Evolutionary conservation across 2,888 invertebrate genomes (phyloP).

Genomic region (Callosobruchus maculatus): DNA sequence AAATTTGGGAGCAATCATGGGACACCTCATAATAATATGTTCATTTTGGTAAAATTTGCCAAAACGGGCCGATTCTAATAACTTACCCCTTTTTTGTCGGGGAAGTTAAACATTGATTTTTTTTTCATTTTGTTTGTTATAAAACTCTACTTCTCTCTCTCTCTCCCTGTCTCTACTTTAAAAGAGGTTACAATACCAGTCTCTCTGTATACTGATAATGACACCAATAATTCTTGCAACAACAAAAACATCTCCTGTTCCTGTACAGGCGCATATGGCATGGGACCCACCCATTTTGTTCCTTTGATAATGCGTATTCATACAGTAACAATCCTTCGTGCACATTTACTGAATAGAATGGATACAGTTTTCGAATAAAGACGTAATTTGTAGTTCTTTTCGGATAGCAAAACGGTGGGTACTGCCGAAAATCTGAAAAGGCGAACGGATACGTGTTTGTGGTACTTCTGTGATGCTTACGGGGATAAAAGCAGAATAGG

Average conservation of each 20-base stretch:
- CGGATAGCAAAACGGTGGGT: not conserved
- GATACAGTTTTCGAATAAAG: not conserved
- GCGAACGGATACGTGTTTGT: not conserved
- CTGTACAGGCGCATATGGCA: not conserved
- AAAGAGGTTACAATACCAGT: no score
- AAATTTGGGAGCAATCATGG: no score
- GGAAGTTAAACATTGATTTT: no score
- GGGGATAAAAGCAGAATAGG: not conserved
- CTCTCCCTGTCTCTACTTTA: no score
- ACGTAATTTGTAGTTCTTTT: not conserved
- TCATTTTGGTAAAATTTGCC: no score
- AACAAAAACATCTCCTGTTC: not conserved
- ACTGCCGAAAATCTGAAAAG: not conserved
- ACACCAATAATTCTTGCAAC: not conserved
- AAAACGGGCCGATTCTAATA: no score
- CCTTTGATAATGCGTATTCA: not conserved
- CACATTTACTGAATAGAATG: not conserved
- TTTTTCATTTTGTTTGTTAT: no score
- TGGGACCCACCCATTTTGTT: not conserved
- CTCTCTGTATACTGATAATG: no score
- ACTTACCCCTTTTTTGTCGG: no score
- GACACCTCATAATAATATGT: no score
- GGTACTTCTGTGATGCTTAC: not conserved
- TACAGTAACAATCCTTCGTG: not conserved
- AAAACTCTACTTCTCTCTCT: no score